A percentile compares a stretch with the other conserved stretches of the same genome.
Evolutionary conservation across 1,140 invertebrate species (phyloP).

Genomic region (Matsumurasca onukii): DNA sequence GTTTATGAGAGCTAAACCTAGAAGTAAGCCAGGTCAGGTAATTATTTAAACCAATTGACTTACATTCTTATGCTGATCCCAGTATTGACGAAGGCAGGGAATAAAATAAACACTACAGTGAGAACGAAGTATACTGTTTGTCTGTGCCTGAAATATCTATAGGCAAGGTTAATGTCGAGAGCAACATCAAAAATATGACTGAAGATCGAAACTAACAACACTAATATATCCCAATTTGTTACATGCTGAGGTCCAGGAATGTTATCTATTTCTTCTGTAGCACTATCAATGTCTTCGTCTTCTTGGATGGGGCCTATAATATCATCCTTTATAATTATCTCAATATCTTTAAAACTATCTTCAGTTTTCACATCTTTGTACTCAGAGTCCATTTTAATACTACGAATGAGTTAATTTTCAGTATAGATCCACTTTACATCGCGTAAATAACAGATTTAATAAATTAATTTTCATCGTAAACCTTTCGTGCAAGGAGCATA

Average conservation of each 20-base stretch:
- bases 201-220: slow-evolving; percentile 54
- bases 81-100: slow-evolving; percentile 64
- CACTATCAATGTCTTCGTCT: slow-evolving; percentile 22
- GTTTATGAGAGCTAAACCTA: no score
- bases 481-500: no score
- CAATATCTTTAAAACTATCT: slow-evolving; percentile 13
- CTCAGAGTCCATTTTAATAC: slow-evolving; percentile 31
- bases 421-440: no score
- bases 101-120: slow-evolving; percentile 60
- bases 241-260: slow-evolving; percentile 41
- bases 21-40: no score
- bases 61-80: slow-evolving; percentile 64
- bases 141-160: slow-evolving; percentile 52
- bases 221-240: slow-evolving; percentile 50
- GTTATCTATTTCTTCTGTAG: slow-evolving; percentile 26
- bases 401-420: slow-evolving; percentile 14
- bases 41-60: slow-evolving; percentile 44
- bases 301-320: slow-evolving; percentile 21
- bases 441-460: no score
- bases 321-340: slow-evolving; percentile 27
- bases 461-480: no score
- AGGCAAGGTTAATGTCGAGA: slow-evolving; percentile 64
- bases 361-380: slow-evolving; percentile 30
- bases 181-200: slow-evolving; percentile 64
- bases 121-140: slow-evolving; percentile 57